Conservation (phyloP, 2,888 invertebrate genomes). For the Phorcus lineatus region DNA sequence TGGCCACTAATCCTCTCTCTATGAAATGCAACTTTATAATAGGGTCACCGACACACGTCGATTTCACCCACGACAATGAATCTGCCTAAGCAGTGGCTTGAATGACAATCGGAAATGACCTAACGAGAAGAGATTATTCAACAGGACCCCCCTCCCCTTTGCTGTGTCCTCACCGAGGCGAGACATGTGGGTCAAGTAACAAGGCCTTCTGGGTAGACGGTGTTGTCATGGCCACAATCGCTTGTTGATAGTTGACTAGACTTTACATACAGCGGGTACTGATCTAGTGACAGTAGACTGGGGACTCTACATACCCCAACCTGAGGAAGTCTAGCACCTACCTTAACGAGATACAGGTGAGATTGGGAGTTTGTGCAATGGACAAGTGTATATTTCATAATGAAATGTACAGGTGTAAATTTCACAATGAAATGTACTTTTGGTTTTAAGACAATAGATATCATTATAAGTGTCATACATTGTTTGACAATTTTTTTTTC, state of each 20-base stretch:
- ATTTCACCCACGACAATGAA: background rate
- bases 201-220: conserved; percentile 51
- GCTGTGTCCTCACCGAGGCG: conserved; percentile 13
- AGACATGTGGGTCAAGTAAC: conserved; percentile 20
- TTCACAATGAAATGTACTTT: too few species aligned
- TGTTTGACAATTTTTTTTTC: too few species aligned
- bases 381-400: background rate
- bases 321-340: background rate
- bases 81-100: background rate
- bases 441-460: too few species aligned
- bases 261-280: background rate
- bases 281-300: background rate
- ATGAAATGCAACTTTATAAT: too few species aligned
- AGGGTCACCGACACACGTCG: background rate
- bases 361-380: background rate
- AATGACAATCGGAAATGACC: background rate
- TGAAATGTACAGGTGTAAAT: background rate
- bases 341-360: background rate
- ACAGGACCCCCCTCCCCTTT: background rate
- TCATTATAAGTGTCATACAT: too few species aligned
- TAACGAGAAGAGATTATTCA: background rate
- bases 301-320: background rate
- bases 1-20: too few species aligned
- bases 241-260: conserved; percentile 51
- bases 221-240: conserved; percentile 62